Evolutionary conservation across 1,140 invertebrate species (phyloP), one percentile per base, ranked within the genome.

Genomic region (Hesperophylax magnus): DNA sequence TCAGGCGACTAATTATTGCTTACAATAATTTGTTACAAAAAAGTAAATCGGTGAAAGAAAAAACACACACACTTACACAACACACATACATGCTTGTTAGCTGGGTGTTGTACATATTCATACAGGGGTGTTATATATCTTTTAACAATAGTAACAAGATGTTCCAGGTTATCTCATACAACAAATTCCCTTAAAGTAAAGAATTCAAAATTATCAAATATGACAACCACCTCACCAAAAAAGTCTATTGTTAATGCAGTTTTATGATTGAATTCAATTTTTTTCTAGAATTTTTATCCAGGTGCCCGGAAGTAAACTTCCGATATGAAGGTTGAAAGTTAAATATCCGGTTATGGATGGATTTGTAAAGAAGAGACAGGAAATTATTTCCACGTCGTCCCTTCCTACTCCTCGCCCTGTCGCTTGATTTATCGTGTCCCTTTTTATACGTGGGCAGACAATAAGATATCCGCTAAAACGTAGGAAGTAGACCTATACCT

Each of bases 301-400:
- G 11, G 2, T 18, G 58, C 17, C 56, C 3, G 58, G 58, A 47
- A 14, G 9, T 24, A 22, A 60, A 8, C 58, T 4, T 20, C n/a
- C 20, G 58, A 24, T 47, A 14, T 47, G 58, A 20, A 15, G 20
- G 15, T 20, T 61, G 18, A 3, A 2, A 20, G 18, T 14, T 24
- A 67, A n/a, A 31, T n/a, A 34, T 67, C 63, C 63, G 63, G 63
- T 67, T 67, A 67, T 67, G 63, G 63, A 67, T 67, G 69, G 47
- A 72, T 53, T 54, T 54, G 69, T 72, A 54, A 18, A 72, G 67
- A 72, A 72, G 27, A 52, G 69, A 72, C 69, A 72, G 69, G 69
- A 72, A 72, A 72, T 72, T 72, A 72, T 72, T 56, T 72, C 47
- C 22, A 54, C 69, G 18, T 54, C 27, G 39, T 53, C 47, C 47